Evolutionary conservation across 2,113 vertebrate species (phyloP).

Genomic region (Hippolais icterina): DNA sequence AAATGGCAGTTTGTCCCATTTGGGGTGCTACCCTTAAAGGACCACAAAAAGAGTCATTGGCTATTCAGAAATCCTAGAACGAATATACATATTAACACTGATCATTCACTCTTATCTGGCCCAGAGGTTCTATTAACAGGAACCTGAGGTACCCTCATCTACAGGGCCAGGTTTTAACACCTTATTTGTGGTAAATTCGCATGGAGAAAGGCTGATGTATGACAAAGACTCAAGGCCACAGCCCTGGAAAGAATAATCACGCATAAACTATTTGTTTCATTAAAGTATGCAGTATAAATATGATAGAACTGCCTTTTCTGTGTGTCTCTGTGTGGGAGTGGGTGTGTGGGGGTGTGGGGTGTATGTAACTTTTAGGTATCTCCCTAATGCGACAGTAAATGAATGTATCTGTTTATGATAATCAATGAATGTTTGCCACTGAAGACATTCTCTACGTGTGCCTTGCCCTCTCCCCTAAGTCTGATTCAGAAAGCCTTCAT

Average conservation of each 20-base stretch:
- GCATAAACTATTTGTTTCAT: background rate
- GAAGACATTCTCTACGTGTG: background rate
- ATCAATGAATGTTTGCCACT: background rate
- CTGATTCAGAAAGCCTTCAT: background rate
- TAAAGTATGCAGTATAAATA: background rate
- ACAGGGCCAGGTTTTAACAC: background rate
- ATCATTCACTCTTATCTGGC: background rate
- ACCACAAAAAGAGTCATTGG: background rate
- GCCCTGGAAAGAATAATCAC: background rate
- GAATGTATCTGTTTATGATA: background rate
- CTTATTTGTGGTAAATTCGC: background rate
- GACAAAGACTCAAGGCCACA: background rate
- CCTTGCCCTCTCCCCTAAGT: background rate
- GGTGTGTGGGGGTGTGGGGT: rapidly evolving
- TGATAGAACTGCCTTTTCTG: background rate
- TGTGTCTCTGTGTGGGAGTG: background rate
- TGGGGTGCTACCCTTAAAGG: background rate
- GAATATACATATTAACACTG: background rate
- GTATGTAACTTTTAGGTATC: background rate
- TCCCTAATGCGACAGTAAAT: background rate
- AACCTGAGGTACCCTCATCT: background rate
- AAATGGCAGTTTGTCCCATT: background rate
- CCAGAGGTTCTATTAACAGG: background rate
- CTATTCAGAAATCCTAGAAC: background rate
- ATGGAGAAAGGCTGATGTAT: background rate